phyloP scores from a whole-genome alignment of 2,888 invertebrate genomes.

The Phengaris arion region DNA sequence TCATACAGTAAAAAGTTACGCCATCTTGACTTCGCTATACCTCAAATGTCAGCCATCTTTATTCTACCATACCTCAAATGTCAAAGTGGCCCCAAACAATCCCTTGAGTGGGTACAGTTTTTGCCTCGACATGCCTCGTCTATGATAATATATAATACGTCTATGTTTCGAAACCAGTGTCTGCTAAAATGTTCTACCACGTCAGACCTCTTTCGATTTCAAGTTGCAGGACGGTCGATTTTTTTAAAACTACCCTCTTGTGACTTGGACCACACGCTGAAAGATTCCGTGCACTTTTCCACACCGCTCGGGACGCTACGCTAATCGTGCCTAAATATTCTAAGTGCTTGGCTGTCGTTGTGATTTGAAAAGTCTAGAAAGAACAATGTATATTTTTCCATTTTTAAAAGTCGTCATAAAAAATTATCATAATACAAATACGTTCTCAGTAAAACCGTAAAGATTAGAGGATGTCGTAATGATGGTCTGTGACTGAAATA shows the following conservation, averaged over 20 bases:
- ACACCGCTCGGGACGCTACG: slow-evolving; percentile 34
- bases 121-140: too few relatives aligned
- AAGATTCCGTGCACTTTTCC: slow-evolving; percentile 34
- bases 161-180: too few relatives aligned
- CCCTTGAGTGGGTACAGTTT: too few relatives aligned
- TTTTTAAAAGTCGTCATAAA: background rate
- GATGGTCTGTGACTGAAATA: background rate
- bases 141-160: too few relatives aligned
- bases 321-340: slow-evolving; percentile 42
- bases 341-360: background rate
- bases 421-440: background rate
- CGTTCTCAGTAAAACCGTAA: background rate
- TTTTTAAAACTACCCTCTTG: background rate
- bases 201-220: background rate
- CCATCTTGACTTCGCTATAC: too few relatives aligned
- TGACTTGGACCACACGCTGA: slow-evolving; percentile 6
- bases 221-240: too few relatives aligned
- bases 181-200: background rate
- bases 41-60: too few relatives aligned
- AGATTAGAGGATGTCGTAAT: background rate
- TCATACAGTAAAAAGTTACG: too few relatives aligned
- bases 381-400: slow-evolving; percentile 2
- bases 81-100: too few relatives aligned
- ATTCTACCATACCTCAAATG: too few relatives aligned
- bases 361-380: slow-evolving; percentile 22